These are phyloP conservation scores for Drosophila phalerata DNA, from an alignment of 2,888 invertebrate species.

Conservation along the genomic window DNA sequence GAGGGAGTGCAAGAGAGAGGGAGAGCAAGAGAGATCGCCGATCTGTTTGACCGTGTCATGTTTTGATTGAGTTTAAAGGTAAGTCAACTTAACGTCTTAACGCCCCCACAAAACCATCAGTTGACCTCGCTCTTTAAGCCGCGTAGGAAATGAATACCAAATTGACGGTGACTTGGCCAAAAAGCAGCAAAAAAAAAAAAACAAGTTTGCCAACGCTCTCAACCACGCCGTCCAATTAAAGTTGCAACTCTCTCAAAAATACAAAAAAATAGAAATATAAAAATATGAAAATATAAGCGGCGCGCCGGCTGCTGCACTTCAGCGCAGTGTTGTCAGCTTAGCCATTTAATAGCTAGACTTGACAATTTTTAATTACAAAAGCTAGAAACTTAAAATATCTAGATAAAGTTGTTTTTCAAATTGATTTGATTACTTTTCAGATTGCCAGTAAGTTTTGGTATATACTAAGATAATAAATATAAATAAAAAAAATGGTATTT, in stretches of 20 bases:
- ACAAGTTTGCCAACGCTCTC: slow-evolving; percentile 77
- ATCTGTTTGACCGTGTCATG: slow-evolving; percentile 47
- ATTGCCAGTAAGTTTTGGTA: too few species aligned
- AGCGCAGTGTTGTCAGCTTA: slow-evolving; percentile 4
- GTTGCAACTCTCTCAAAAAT: slow-evolving; percentile 42
- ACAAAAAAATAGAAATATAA: slow-evolving; percentile 27
- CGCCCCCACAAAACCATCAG: slow-evolving; percentile 20
- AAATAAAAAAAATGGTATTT: too few species aligned
- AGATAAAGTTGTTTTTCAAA: too few species aligned
- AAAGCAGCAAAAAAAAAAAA: slow-evolving; percentile 44
- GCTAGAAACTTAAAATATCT: too few species aligned
- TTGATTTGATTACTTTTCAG: too few species aligned
- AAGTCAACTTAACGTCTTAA: slow-evolving; percentile 42
- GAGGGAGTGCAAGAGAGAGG: neutral
- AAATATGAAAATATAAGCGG: slow-evolving; percentile 47
- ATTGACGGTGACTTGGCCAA: slow-evolving; percentile 40
- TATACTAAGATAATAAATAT: too few species aligned
- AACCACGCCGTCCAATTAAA: slow-evolving; percentile 62
- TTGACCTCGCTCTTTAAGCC: slow-evolving; percentile 58
- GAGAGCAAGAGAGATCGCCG: slow-evolving; percentile 14
- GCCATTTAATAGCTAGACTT: neutral
- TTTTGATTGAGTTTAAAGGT: slow-evolving; percentile 57
- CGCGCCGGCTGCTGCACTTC: slow-evolving; percentile 47
- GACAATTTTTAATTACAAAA: too few species aligned
- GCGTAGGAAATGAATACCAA: slow-evolving; percentile 62